Percentiles rank a stretch among this genome's conserved stretches.
Evolutionary conservation across 2,888 invertebrate genomes (phyloP).

Genomic region (Harpagoxenus sublaevis): DNA sequence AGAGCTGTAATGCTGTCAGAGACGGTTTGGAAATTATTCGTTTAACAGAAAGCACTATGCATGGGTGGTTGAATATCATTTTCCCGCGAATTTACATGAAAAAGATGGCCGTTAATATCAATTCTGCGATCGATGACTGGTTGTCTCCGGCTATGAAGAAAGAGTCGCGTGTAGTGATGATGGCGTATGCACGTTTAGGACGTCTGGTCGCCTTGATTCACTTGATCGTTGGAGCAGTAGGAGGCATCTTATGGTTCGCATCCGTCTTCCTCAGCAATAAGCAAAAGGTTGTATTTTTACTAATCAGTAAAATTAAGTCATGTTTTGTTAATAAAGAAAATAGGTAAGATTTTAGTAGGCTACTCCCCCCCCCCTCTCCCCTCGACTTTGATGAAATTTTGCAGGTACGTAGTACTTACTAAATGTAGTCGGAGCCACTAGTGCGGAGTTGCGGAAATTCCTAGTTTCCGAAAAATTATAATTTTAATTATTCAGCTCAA

Average conservation of each 20-base stretch:
- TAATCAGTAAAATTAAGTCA: background rate
- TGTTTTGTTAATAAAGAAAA: background rate
- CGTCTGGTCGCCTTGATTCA: conserved; percentile 14
- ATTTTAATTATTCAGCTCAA: too few species aligned
- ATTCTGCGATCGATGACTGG: conserved; percentile 35
- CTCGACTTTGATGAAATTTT: too few species aligned
- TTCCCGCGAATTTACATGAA: conserved; percentile 5
- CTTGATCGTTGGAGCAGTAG: background rate
- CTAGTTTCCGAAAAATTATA: too few species aligned
- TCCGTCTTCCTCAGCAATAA: conserved; percentile 34
- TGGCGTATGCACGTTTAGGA: conserved; percentile 24
- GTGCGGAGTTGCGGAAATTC: too few species aligned
- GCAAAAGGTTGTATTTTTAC: conserved; percentile 21
- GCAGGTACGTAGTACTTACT: too few species aligned
- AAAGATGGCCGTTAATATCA: conserved; percentile 29
- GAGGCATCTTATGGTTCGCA: background rate
- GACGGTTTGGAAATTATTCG: conserved; percentile 26
- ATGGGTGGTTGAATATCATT: background rate
- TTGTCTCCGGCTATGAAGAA: background rate
- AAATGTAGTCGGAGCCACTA: too few species aligned
- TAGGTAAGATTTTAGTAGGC: too few species aligned
- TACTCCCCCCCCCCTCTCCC: too few species aligned
- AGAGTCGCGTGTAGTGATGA: conserved; percentile 25
- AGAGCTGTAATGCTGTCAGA: background rate
- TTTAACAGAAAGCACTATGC: conserved; percentile 12